Percentiles rank a stretch among this genome's conserved stretches.
Evolutionary conservation across 2,888 invertebrate species (phyloP).

Genomic region (Caenorhabditis wallacei): DNA sequence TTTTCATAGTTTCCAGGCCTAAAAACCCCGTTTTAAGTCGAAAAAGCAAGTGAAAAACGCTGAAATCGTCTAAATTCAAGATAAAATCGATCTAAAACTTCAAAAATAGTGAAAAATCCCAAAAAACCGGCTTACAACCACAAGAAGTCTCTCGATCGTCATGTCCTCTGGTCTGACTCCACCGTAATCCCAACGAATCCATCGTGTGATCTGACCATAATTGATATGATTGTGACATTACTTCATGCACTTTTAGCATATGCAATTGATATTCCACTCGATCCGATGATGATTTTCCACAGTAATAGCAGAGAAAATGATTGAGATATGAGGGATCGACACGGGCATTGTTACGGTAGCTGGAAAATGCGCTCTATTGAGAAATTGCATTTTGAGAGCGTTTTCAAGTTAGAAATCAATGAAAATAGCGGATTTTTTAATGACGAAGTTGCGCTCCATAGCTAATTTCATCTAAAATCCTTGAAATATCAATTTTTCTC

Average conservation of each 20-base stretch:
- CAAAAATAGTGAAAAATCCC: no score
- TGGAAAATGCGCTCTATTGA: conserved; percentile 9
- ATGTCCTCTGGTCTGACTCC: conserved; percentile 37
- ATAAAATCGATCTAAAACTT: no score
- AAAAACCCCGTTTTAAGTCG: background rate
- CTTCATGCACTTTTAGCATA: conserved; percentile 64
- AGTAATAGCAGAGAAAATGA: conserved; percentile 66
- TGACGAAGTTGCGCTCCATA: no score
- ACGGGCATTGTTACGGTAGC: conserved; percentile 33
- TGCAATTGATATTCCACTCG: conserved; percentile 65
- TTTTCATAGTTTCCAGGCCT: background rate
- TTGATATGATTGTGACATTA: conserved; percentile 62
- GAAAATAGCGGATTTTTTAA: no score
- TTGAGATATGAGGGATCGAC: conserved; percentile 43
- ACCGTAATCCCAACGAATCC: conserved; percentile 40
- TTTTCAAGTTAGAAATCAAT: no score
- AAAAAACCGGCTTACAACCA: conserved; percentile 26
- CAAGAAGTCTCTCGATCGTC: conserved; percentile 19
- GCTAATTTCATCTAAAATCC: no score
- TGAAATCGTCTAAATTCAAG: background rate
- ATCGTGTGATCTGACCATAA: conserved; percentile 58
- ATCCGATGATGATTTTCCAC: conserved; percentile 57
- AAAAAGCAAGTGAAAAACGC: background rate
- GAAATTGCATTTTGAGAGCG: background rate
- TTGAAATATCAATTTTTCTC: no score